Evolutionary conservation across 2,113 vertebrate species (phyloP), one percentile per base, ranked within the genome.

Genomic region (Scomber scombrus): DNA sequence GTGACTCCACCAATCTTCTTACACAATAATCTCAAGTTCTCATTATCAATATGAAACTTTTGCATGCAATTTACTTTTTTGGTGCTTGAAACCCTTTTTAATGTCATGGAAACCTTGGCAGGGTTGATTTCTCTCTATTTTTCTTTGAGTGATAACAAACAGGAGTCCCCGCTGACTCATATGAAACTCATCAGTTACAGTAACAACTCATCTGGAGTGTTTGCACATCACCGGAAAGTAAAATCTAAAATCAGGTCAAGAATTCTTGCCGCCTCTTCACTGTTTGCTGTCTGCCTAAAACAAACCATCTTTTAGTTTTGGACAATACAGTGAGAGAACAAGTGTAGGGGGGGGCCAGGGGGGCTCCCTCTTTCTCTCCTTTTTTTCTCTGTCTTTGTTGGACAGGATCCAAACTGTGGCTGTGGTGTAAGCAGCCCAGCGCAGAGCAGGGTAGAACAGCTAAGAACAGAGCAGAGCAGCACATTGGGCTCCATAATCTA

Each of bases 401-500:
- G 52, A 84, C 58, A 26, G 21, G 11, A 18, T 91, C 91, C 73
- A 58, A 89, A 71, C 87, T 85, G 56, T 69, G 79, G 83, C 87
- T 91, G 88, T 91, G 87, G 63, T 90, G 93, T 92, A 87, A 89
- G 88, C 91, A 77, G 85, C 93, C 91, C 88, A 80, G 78, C 51
- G 18, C 69, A 62, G 63, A 62, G 54, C 52, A 29, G 72, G 71
- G 78, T 47, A 46, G 45, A 46, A 10, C 34, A 40, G 34, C 34
- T 7, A 23, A 81, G 74, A 49, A n/a, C 61, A 61, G 77, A 74
- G 77, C 84, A 40, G 87, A 56, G 80, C 88, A 85, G 82, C 86
- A 95, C 94, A 82, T 95, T 93, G 94, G 84, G 79, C 86, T 86
- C 95, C 95, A 94, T 98, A 98, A 99, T 99, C 97, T 96, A 97